A percentile compares a stretch with the other conserved stretches of the same genome.
phyloP scores from a whole-genome alignment of 2,113 vertebrate genomes.

The Morone saxatilis region DNA sequence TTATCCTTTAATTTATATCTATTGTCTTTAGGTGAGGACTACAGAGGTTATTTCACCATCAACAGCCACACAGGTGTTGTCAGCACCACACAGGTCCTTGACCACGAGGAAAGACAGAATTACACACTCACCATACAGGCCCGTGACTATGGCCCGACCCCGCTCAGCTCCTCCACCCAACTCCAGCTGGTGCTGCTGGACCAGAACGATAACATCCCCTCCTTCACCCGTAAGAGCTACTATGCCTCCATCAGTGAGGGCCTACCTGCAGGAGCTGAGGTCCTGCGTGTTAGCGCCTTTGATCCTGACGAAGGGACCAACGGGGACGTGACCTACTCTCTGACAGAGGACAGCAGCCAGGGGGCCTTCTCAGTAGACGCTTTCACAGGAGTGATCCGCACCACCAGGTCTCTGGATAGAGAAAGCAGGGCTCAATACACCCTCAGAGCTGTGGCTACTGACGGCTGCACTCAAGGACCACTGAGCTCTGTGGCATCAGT shows the following conservation, averaged over 20 bases:
- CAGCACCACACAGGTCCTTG: conserved; percentile 84
- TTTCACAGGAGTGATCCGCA: conserved; percentile 81
- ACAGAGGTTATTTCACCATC: conserved; percentile 86
- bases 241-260: conserved; percentile 88
- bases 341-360: conserved; percentile 83
- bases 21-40: conserved; percentile 84
- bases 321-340: conserved; percentile 86
- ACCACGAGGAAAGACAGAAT: conserved; percentile 88
- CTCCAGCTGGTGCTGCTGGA: conserved; percentile 88
- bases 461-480: conserved; percentile 82
- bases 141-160: conserved; percentile 84
- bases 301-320: conserved; percentile 89
- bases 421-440: conserved; percentile 86
- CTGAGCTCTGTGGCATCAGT: conserved; percentile 85
- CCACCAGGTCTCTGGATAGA: conserved; percentile 84
- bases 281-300: conserved; percentile 85
- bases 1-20: neutral
- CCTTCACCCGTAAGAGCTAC: conserved; percentile 86
- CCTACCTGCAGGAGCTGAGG: conserved; percentile 79
- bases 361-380: conserved; percentile 86
- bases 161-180: conserved; percentile 81
- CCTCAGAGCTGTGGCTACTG: conserved; percentile 87
- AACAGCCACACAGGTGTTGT: conserved; percentile 88
- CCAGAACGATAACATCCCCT: conserved; percentile 91
- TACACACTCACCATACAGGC: conserved; percentile 89